Base-by-base conservation (phyloP, 2,113 vertebrate genomes). In the Passer montanus region DNA sequence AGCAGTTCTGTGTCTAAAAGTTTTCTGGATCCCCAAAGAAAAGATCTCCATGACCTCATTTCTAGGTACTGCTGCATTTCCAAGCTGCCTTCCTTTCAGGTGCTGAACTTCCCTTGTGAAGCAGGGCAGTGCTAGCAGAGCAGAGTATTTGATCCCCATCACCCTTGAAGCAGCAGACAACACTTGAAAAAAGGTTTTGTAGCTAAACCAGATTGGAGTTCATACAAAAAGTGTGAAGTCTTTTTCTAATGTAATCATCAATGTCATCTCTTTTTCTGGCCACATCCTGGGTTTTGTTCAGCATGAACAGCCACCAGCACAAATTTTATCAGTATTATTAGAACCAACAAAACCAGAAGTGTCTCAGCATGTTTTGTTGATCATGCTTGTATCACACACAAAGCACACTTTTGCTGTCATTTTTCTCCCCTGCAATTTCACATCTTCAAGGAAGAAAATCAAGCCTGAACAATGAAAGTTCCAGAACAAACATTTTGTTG, bases 381-480 rank as follows among this genome's bases (percentile, higher is more conserved):
- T 87, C 78, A 93, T 86, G 31, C 37, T 92, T 93, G 85, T 87
- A 82, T 91, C 39, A 68, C 46, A 80, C 23, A 63, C 67, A 87
- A 87, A 91, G 19, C 67, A 85, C 30, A 41, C 23, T 72, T 83
- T 67, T 74, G 43, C 55, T 91, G 87, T 88, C 76, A 73, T 96
- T 86, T 91, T 87, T 81, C 44, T 90, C 88, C 52, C 64, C 50
- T 73, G 31, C 16, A 89, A 73, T 58, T 69, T 68, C 30, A 33
- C 69, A 52, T 39, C n/a, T 92, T 66, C 18, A 84, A 80, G 70
- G 44, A 89, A 90, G 46, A 93, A 94, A 95, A 87, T 85, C 41
- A 91, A 74, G 44, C 46, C 47, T 78, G 70, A 94, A 89, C 17
- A 90, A 41, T 67, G 47, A 82, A 81, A 84, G 84, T 90, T 95